phyloP scores from a whole-genome alignment of 2,888 invertebrate species.

The Spodoptera littoralis region DNA sequence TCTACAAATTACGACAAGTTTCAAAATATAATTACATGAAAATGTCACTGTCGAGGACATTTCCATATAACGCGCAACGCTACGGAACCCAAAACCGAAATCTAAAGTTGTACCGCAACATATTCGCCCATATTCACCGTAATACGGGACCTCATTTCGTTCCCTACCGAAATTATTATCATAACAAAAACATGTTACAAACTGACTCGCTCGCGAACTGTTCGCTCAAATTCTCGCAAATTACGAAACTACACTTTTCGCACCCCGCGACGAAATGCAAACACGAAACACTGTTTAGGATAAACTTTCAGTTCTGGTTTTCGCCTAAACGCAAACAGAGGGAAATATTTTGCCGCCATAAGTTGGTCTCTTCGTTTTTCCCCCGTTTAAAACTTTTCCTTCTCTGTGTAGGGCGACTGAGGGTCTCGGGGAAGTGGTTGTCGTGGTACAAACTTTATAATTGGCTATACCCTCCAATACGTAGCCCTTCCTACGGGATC shows the following conservation, averaged over 20 bases:
- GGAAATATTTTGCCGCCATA: conserved; percentile 60
- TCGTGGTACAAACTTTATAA: conserved; percentile 82
- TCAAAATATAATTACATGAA: conserved; percentile 3
- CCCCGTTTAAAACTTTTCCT: conserved; percentile 20
- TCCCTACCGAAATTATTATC: conserved; percentile 44
- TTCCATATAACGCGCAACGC: background rate
- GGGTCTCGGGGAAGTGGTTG: conserved; percentile 65
- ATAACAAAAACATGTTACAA: conserved; percentile 60
- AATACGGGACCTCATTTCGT: conserved; percentile 39
- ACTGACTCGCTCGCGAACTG: conserved; percentile 51
- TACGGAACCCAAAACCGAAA: conserved; percentile 14
- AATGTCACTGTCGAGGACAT: background rate
- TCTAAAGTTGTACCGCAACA: conserved; percentile 28
- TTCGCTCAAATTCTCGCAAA: conserved; percentile 55
- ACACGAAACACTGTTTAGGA: conserved; percentile 73
- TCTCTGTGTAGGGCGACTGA: conserved; percentile 22
- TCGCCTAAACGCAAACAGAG: conserved; percentile 78
- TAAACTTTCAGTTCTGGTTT: conserved; percentile 82
- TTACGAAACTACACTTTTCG: conserved; percentile 68
- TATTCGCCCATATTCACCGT: conserved; percentile 29
- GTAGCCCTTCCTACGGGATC: conserved; percentile 69
- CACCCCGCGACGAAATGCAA: conserved; percentile 65
- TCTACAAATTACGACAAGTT: background rate
- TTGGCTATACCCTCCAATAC: conserved; percentile 82
- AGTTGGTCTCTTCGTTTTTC: conserved; percentile 56